Evolutionary conservation across 2,113 vertebrate genomes (phyloP), one percentile per base, ranked within the genome.

Genomic region (Cinclus cinclus): DNA sequence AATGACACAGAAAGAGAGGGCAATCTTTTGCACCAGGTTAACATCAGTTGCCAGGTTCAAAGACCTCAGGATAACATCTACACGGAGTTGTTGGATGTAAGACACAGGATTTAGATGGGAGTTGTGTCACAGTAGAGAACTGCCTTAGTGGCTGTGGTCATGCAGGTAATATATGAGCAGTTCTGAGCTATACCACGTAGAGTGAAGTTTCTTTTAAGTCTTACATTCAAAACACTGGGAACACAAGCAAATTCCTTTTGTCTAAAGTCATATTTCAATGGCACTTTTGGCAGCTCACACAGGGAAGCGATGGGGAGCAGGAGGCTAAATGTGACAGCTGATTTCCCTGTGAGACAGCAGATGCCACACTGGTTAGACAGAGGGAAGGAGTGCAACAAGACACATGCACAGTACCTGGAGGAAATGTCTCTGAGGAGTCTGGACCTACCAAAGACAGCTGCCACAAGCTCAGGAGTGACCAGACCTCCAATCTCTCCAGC

Each of bases 21-120:
- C 23, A 58, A 6, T 17, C 20, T 77, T 85, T 81, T 35, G 59
- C 4, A 10, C 10, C 27, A 39, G 22, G 31, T 80, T 79, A 68
- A 42, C 19, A 20, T 37, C 13, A 63, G 10, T 24, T 0, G 0
- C 9, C 33, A 37, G 16, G 27, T 44, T 79, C 60, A 35, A 39
- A 80, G 56, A 74, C 47, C 47, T 91, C 60, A 49, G 27, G 67
- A 69, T 31, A 49, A 82, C 33, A 71, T 46, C 50, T 50, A 37
- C 31, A n/a, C 0, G 0, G 31, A 70, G 12, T 16, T 6, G 4
- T 1, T 2, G 6, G 22, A 37, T 62, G 13, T 46, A 71, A 70
- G 11, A 79, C 17, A 56, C n/a, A 24, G 49, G 47, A 52, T 2
- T 44, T 27, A 25, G 12, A 41, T 5, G 39, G 5, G 10, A 75